phyloP scores from a whole-genome alignment of 1,140 invertebrate species.

The Leptopilina clavipes region DNA sequence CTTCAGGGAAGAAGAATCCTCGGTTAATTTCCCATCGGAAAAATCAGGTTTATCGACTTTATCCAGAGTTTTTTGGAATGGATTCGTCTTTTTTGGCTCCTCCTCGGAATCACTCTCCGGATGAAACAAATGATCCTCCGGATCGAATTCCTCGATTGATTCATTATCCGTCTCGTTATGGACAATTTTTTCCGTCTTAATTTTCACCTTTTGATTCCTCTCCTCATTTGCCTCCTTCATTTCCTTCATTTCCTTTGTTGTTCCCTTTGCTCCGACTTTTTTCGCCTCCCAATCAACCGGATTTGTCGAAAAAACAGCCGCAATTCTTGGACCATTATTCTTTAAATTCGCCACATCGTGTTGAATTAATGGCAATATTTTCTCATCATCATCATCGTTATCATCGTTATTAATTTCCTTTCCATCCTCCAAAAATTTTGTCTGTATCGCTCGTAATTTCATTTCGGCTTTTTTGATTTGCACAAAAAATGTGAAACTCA shows the following conservation, averaged over 20 bases:
- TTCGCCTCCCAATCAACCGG: not conserved
- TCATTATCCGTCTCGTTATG: slow-evolving; percentile 58
- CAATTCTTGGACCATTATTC: not conserved
- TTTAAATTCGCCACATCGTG: slow-evolving; percentile 5
- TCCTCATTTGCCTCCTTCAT: not conserved
- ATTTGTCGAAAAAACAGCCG: slow-evolving; percentile 7
- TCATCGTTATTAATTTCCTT: slow-evolving; percentile 40
- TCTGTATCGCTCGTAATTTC: slow-evolving; percentile 66
- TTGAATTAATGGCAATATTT: not conserved
- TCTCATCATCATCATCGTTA: not conserved
- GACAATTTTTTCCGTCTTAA: slow-evolving; percentile 8
- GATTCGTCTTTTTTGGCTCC: slow-evolving; percentile 34
- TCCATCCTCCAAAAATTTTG: slow-evolving; percentile 50
- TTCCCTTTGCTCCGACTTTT: not conserved
- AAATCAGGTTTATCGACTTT: slow-evolving; percentile 34
- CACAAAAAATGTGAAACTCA: slow-evolving; percentile 73
- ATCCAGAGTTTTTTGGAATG: slow-evolving; percentile 13
- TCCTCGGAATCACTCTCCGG: slow-evolving; percentile 47
- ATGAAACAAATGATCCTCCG: slow-evolving; percentile 64
- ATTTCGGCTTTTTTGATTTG: slow-evolving; percentile 73
- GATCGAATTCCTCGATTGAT: slow-evolving; percentile 71
- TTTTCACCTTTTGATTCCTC: not conserved
- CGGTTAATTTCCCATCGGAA: too few relatives aligned
- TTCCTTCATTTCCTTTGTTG: not conserved
- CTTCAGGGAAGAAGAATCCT: not conserved